Base-by-base conservation (phyloP, 2,113 vertebrate genomes). In the Numenius arquata region DNA sequence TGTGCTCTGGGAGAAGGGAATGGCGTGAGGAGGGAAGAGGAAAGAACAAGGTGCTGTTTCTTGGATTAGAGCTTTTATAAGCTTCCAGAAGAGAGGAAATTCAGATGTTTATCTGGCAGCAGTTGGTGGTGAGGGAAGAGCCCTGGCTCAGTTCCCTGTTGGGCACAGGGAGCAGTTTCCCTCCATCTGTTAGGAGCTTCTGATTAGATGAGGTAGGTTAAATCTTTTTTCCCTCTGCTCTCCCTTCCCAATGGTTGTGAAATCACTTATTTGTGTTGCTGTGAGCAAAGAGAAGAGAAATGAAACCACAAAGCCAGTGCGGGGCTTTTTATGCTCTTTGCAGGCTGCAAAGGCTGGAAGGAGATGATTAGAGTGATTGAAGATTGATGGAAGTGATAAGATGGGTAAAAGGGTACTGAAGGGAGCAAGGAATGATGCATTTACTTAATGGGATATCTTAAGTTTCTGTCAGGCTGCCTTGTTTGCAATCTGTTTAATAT, bases 341-440 rank as follows among this genome's bases (percentile, higher is more conserved):
- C 43, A 75, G 70, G 48, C 27, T 88, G 66, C 67, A 85, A 72
- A 76, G 59, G 67, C 55, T 94, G 72, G 71, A 91, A 94, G 53
- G 63, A 80, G 88, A 84, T 92, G 14, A 95, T 88, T 80, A 83
- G 43, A 90, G 68, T 79, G 86, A 96, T 53, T 95, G 71, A 92
- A 95, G 95, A 97, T 92, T 95, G 91, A 97, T 97, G 84, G 55
- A 88, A 93, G 47, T 82, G 97, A 92, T 97, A 97, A 97, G 76
- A 85, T 47, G 48, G 73, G 85, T 92, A 94, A 96, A 95, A 88
- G 84, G 56, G 70, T 81, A 62, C 34, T 62, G 78, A 95, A 65
- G 15, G 34, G 47, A 91, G 74, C 70, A 83, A 89, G 36, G 62
- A 85, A 72, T 62, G 25, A 58, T 59, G n/a, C 47, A 86, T 91